Evolutionary conservation across 1,140 invertebrate species (phyloP).

Genomic region (Drosophila nigrodunni): DNA sequence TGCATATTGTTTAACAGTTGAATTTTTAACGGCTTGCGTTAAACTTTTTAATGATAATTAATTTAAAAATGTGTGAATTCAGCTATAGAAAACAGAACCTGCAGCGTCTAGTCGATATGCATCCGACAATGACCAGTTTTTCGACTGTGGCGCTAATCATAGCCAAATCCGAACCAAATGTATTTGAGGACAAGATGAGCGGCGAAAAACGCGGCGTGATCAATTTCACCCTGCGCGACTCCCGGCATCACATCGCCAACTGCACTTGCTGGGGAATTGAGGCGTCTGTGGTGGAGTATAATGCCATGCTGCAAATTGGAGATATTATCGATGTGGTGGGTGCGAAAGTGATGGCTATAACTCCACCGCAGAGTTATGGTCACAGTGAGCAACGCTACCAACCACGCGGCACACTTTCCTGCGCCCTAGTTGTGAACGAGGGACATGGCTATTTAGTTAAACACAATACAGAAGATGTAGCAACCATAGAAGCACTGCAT

Average conservation of each 20-base stretch:
- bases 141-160: slow-evolving; percentile 61
- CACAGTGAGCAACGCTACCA: slow-evolving; percentile 82
- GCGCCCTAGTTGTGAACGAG: slow-evolving; percentile 86
- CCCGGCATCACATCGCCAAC: slow-evolving; percentile 58
- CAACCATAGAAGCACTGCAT: slow-evolving; percentile 62
- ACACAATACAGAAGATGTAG: slow-evolving; percentile 70
- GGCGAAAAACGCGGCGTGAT: slow-evolving; percentile 67
- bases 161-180: slow-evolving; percentile 62
- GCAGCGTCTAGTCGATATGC: slow-evolving; percentile 44
- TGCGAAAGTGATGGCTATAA: slow-evolving; percentile 46
- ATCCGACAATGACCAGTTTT: slow-evolving; percentile 59
- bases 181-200: slow-evolving; percentile 60
- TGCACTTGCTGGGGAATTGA: slow-evolving; percentile 76
- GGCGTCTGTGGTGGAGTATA: slow-evolving; percentile 60
- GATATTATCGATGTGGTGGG: slow-evolving; percentile 67
- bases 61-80: slow-evolving; percentile 7
- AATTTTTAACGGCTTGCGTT: slow-evolving; percentile 1
- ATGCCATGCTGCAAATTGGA: slow-evolving; percentile 57
- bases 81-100: slow-evolving; percentile 3
- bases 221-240: slow-evolving; percentile 70
- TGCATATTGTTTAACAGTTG: slow-evolving; percentile 1
- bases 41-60: neutral
- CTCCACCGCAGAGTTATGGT: neutral
- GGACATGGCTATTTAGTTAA: slow-evolving; percentile 85
- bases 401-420: slow-evolving; percentile 85